Evolutionary conservation across 1,140 invertebrate genomes (phyloP), one percentile per base, ranked within the genome.

Genomic region (Leptestheria dahalacensis): DNA sequence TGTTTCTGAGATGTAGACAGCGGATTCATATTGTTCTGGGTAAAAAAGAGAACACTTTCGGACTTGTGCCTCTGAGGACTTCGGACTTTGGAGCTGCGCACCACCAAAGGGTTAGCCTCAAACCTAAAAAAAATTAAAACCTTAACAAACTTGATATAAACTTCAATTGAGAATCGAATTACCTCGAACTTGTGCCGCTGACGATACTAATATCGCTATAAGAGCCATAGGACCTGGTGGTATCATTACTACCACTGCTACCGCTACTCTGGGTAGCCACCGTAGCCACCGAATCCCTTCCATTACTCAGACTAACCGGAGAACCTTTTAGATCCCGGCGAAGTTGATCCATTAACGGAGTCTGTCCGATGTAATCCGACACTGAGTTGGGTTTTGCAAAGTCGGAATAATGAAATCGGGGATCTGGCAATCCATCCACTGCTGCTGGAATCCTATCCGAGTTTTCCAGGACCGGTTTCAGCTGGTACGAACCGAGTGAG

Each of bases 41-140:
- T n/a, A n/a, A 57, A 75, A 66, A 85, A 86, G 12, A 86, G 69
- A 9, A 87, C 83, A 66, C 84, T 86, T 69, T 88, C 85, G 3
- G 85, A 86, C 64, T 85, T 79, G 68, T 88, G 85, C 62, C 85
- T 74, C 70, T 88, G 84, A 3, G 86, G 86, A 9, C 84, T 83
- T 67, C 83, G 80, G 9, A 89, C 85, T 57, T 83, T 74, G 23
- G 86, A 82, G 65, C 85, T 88, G 65, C 88, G 85, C 15, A 81
- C 86, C 61, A 88, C 86, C 21, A 84, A 73, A 63, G 85, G 83
- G 6, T 41, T 15, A 6, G 33, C 33, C 33, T 15, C 15, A 41
- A 41, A 41, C 6, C n/a, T 41, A 41, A 9, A 41, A 41, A 41
- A 9, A 41, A 41, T 41, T n/a, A n/a, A 41, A 41, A 41, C 15